Base-by-base conservation (phyloP, 2,797 vertebrate genomes). In the Phyllotis vaccarum region DNA sequence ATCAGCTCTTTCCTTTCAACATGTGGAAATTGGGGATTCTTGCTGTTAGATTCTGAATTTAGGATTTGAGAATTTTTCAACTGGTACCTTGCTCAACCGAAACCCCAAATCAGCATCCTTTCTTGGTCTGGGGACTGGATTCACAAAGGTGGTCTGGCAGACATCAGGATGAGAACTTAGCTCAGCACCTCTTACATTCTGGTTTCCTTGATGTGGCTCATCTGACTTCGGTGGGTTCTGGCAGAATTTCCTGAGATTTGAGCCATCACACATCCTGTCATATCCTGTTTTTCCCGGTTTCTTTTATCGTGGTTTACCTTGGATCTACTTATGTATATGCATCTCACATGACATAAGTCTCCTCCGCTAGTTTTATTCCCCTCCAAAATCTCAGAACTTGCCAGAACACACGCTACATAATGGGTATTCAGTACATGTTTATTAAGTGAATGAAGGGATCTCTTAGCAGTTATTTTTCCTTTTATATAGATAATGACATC, bases 211-310 rank as follows among this genome's bases (percentile, higher is more conserved):
- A 27, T 3, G 40, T 74, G 72, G 40, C 16, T 29, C 10, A 7
- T 4, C 11, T 27, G 19, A 54, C 12, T 16, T 6, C 21, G 46
- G 0, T 0, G 10, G 5, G 13, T 6, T 21, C 10, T 10, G 8
- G 49, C 49, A 89, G 49, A 58, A 6, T 82, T 70, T 54, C 24
- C 27, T 82, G 49, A 54, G 3, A 21, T 74, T 27, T 91, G 31
- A 22, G 49, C 21, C 19, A 70, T 40, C 37, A 24, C 27, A 40
- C 37, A 64, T 58, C 56, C 37, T 43, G 21, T 31, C 10, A 31
- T 54, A 46, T 27, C 76, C 14, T 37, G 43, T 5, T 3, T 49
- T 37, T 62, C 1, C 0, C 19, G 56, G 14, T 2, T 60, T 19
- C 27, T 17, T 78, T 54, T 7, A 17, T 60, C 52, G 21, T 13